Conservation (phyloP, 2,797 vertebrate genomes). For the Hypotaenidia okinawae region DNA sequence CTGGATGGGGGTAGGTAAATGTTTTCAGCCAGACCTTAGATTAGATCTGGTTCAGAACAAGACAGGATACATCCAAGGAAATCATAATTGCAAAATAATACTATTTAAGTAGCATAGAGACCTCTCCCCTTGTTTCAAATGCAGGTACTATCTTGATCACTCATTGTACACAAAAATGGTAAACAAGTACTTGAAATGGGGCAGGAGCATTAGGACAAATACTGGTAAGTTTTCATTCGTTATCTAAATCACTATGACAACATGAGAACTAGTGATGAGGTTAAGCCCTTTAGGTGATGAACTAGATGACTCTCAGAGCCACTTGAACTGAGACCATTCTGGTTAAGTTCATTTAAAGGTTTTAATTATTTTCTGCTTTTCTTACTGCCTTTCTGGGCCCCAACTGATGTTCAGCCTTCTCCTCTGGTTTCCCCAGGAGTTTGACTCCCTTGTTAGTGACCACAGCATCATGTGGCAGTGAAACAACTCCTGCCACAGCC, state of each 20-base stretch:
- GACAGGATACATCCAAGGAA: not conserved
- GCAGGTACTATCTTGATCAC: not conserved
- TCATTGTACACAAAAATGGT: not conserved
- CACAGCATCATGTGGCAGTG: rapidly evolving
- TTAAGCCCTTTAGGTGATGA: not conserved
- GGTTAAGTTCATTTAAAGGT: not conserved
- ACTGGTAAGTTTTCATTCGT: not conserved
- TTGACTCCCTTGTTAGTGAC: not conserved
- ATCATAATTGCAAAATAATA: not conserved
- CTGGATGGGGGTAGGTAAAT: not conserved
- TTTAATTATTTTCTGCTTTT: not conserved
- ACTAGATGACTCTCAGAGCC: not conserved
- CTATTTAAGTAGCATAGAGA: not conserved
- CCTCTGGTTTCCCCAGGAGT: not conserved
- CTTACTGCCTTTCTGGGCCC: not conserved
- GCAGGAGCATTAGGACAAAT: not conserved
- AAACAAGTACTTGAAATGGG: not conserved
- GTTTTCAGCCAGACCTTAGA: not conserved
- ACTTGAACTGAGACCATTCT: not conserved
- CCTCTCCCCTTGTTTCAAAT: not conserved
- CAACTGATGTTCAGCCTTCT: not conserved
- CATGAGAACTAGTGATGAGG: not conserved
- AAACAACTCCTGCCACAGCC: rapidly evolving
- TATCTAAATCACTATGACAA: not conserved
- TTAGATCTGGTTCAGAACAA: not conserved